Percentiles rank a stretch among this genome's conserved stretches.
Conservation (phyloP, 2,113 vertebrate genomes). For the Hydrochoerus hydrochaeris region DNA sequence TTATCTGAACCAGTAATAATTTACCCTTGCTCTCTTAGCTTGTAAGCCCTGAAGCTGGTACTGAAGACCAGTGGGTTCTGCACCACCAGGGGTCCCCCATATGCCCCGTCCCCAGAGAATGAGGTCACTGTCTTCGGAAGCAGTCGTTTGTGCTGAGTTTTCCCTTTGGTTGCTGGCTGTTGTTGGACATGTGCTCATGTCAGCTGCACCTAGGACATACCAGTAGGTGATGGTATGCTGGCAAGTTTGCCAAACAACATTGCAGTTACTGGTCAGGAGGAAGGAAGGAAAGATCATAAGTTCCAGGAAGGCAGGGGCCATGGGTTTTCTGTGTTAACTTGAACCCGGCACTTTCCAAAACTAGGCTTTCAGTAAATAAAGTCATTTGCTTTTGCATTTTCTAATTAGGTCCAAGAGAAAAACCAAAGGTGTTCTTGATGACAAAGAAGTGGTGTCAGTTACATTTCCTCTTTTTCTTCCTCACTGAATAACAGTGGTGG, state of each 20-base stretch:
- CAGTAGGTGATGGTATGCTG: background rate
- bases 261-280: background rate
- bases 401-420: background rate
- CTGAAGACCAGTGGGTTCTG: background rate
- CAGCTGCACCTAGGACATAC: background rate
- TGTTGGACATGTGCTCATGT: background rate
- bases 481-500: background rate
- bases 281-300: background rate
- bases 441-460: background rate
- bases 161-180: background rate
- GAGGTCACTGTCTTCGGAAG: constrained; percentile 1
- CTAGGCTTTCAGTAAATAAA: background rate
- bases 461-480: background rate
- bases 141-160: background rate
- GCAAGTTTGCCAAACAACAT: background rate
- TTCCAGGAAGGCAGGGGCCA: background rate
- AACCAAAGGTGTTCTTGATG: background rate
- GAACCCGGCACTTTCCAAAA: background rate
- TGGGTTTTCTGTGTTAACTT: background rate
- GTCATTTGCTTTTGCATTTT: background rate
- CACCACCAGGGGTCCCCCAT: fast-evolving
- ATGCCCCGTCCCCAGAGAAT: background rate
- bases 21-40: background rate
- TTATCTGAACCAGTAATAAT: background rate
- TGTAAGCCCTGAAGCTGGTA: background rate